Percentiles rank a stretch among this genome's conserved stretches.
Evolutionary conservation across 2,888 invertebrate species (phyloP).

Genomic region (Chrysolina haemoptera): DNA sequence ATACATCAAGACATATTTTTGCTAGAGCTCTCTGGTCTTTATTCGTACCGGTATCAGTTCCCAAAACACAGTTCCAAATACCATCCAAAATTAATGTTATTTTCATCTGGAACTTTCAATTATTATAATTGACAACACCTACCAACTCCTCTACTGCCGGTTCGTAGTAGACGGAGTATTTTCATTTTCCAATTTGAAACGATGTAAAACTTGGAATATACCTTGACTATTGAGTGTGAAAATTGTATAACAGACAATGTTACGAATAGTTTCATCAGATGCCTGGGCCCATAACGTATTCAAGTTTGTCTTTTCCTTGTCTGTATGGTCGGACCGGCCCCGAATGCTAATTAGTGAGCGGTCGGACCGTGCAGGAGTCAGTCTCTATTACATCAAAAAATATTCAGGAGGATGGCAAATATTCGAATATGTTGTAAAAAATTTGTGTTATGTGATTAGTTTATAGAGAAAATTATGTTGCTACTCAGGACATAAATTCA

Average conservation of each 20-base stretch:
- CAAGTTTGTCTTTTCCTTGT: no score
- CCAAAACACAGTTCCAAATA: slow-evolving; percentile 16
- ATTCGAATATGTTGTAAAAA: no score
- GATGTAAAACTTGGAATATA: neutral
- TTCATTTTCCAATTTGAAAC: neutral
- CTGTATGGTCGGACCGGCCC: no score
- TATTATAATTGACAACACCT: slow-evolving; percentile 12
- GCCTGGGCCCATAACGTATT: slow-evolving; percentile 26
- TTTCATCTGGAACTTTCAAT: slow-evolving; percentile 25
- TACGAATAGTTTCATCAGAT: neutral
- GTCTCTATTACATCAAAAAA: no score
- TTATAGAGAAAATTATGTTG: no score
- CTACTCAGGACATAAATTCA: no score
- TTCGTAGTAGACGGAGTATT: neutral
- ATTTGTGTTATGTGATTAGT: no score
- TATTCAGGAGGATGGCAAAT: no score
- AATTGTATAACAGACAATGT: neutral
- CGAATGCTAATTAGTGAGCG: no score
- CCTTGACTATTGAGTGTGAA: neutral
- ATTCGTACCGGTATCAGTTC: neutral
- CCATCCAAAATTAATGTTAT: slow-evolving; percentile 11
- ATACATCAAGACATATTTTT: slow-evolving; percentile 8
- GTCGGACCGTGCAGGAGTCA: no score
- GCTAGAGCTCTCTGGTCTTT: slow-evolving; percentile 6
- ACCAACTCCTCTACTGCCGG: slow-evolving; percentile 12